Evolutionary conservation across 2,888 invertebrate species (phyloP), one percentile per base, ranked within the genome.

Genomic region (Epinotia nisella): DNA sequence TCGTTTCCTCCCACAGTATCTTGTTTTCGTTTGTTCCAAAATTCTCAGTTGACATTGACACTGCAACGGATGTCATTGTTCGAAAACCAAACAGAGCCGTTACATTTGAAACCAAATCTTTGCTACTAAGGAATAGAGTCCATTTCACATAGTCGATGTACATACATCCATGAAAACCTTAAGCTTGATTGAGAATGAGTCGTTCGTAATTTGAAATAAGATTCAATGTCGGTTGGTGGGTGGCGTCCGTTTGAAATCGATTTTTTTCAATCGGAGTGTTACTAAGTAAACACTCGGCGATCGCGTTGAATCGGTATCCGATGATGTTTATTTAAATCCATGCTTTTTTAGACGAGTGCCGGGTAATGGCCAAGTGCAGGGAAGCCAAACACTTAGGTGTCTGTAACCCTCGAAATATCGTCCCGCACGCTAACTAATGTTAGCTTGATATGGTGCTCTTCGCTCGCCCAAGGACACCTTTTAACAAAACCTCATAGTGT

Each of bases 271-370:
- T 85, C 89, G 86, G 87, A 87, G 87, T 92, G 90, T 92, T 92
- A 90, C 92, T 90, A 90, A 91, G 90, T 90, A 93, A 93, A 93
- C 86, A 92, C 89, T 90, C 79, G 70, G 82, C 85, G 88, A 87
- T 89, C 88, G 86, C 87, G 88, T 79, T 86, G 87, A 90, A 91
- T 90, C 89, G 87, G 89, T 90, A 88, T 85, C 85, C 82, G 84
- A 82, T 83, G 85, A 87, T 92, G 87, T 93, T 93, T 91, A 90
- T 91, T 92, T 91, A 84, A 86, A 84, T 86, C 86, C 85, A 87
- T 87, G 90, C 82, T 89, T 90, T 90, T 90, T 90, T 87, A 82
- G 83, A 80, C 83, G 86, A 86, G 61, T 51, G 67, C 17, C 21
- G 60, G 60, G 61, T 45, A 60, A 58, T 56, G 41, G 58, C 60